Evolutionary conservation across 2,888 invertebrate genomes (phyloP), one percentile per base, ranked within the genome.

Genomic region (Saturnia japonica): DNA sequence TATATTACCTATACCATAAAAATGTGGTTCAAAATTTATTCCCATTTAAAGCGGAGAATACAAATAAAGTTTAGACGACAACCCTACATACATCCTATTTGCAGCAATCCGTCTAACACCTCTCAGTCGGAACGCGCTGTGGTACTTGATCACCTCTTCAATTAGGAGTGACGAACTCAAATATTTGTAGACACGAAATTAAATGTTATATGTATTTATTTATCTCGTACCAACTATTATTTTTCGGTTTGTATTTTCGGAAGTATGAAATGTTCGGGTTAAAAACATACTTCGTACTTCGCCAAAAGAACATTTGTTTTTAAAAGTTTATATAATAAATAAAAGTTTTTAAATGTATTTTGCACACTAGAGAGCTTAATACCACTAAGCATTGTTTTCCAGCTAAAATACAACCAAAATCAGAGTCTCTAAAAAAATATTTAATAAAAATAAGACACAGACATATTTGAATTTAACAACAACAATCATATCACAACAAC

Each of bases 81-180:
- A 72, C 91, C 91, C 90, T 91, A 82, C 0, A 9, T 16, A 64
- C 71, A 86, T 87, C 87, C 91, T 91, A 91, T 91, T 91, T 91
- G 87, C 86, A 88, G 91, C 88, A 85, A 86, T 87, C 84, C 81
- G 78, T 87, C 87, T 84, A 80, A 84, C 86, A 86, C 87, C 86
- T 85, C 83, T 80, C 82, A 77, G 83, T 83, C 85, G 84, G 81
- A 80, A 82, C 80, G 79, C 79, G 80, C 78, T 78, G 80, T 80
- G 76, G 72, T 70, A 70, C 80, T 80, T 81, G 86, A 87, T 88
- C 89, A 87, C 82, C 78, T 88, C 87, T 83, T 87, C 87, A 89
- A 89, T 90, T 89, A 91, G 88, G 85, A 80, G 81, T 79, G 82
- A 83, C 76, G 80, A 82, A 76, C 75, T 80, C 71, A 77, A 80